phyloP scores from a whole-genome alignment of 2,888 invertebrate species.

The Aradus depressus region DNA sequence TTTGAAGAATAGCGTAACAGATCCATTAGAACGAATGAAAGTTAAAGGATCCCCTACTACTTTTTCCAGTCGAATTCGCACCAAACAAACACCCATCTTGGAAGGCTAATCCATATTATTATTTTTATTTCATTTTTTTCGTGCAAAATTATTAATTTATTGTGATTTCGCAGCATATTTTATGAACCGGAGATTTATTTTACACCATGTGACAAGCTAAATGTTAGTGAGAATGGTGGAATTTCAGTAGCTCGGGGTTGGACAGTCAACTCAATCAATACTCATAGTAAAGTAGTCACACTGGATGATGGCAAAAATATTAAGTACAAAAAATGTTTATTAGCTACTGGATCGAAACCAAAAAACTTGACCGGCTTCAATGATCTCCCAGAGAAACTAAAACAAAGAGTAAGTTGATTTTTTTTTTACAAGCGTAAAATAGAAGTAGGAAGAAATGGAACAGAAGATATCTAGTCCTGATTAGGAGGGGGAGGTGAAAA shows the following conservation, averaged over 20 bases:
- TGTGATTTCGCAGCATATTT: conserved; percentile 59
- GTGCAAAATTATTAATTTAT: too few species aligned
- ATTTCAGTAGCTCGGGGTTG: conserved; percentile 76
- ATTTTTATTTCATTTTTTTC: too few species aligned
- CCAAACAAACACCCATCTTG: too few species aligned
- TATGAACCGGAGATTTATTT: conserved; percentile 84
- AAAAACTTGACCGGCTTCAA: conserved; percentile 57
- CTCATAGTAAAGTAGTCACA: conserved; percentile 47
- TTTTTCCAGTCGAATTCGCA: too few species aligned
- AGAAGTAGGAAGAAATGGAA: too few species aligned
- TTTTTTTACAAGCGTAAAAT: too few species aligned
- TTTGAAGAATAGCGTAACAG: too few species aligned
- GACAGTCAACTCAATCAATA: conserved; percentile 57
- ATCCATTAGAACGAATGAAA: too few species aligned
- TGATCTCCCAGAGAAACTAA: conserved; percentile 43
- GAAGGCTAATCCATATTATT: too few species aligned
- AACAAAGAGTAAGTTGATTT: conserved; percentile 16
- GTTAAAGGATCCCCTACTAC: too few species aligned
- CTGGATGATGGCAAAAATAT: conserved; percentile 60
- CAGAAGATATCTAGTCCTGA: too few species aligned
- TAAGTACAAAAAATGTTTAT: conserved; percentile 72
- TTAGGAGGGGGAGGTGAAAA: too few species aligned
- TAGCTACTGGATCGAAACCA: conserved; percentile 74
- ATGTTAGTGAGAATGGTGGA: conserved; percentile 53
- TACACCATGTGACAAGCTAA: conserved; percentile 47